These are phyloP conservation scores for Hemithea aestivaria DNA, from an alignment of 2,888 invertebrate species.

Conservation along the genomic window DNA sequence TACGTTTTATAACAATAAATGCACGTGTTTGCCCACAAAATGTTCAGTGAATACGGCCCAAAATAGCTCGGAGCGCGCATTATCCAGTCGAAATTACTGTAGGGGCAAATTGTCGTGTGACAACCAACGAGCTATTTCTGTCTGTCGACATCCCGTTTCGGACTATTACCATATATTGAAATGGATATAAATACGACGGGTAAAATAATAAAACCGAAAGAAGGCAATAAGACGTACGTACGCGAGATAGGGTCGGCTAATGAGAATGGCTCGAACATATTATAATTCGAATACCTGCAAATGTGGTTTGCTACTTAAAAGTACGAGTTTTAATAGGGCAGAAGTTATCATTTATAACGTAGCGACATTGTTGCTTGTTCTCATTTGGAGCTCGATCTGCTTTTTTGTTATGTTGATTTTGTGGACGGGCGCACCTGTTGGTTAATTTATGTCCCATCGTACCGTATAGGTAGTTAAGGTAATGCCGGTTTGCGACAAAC, in stretches of 20 bases:
- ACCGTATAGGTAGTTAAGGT: slow-evolving; percentile 42
- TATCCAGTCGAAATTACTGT: slow-evolving; percentile 31
- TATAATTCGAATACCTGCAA: neutral
- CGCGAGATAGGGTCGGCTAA: slow-evolving; percentile 1
- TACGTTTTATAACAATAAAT: slow-evolving; percentile 22
- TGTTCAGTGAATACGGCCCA: slow-evolving; percentile 14
- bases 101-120: slow-evolving; percentile 47
- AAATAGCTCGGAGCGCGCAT: slow-evolving; percentile 21
- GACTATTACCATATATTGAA: slow-evolving; percentile 39
- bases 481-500: slow-evolving; percentile 33
- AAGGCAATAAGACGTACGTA: neutral
- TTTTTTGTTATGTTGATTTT: slow-evolving; percentile 46
- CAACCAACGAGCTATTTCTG: slow-evolving; percentile 45
- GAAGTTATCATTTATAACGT: too few species aligned
- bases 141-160: slow-evolving; percentile 43
- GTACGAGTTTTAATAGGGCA: too few species aligned
- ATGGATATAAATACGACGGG: slow-evolving; percentile 37
- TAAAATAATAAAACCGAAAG: slow-evolving; percentile 25
- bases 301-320: neutral
- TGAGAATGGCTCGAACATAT: neutral
- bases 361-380: too few species aligned
- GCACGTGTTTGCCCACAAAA: slow-evolving; percentile 21
- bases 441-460: slow-evolving; percentile 44
- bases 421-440: slow-evolving; percentile 54
- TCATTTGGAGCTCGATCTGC: slow-evolving; percentile 18